Base-by-base conservation (phyloP, 2,797 vertebrate species). In the Schizopygopsis malacanthus region DNA sequence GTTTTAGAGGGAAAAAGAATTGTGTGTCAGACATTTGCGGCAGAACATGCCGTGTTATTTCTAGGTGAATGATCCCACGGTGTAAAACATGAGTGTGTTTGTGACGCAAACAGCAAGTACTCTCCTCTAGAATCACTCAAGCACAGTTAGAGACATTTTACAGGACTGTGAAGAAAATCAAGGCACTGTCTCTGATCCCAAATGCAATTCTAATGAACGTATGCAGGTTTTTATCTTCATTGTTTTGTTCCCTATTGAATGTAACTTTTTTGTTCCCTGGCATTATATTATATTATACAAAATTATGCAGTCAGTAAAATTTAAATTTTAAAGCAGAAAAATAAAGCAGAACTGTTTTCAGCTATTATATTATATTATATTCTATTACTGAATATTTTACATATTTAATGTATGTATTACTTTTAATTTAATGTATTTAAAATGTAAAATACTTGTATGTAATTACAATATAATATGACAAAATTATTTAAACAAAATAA, bases 171-270 rank as follows among this genome's bases (percentile, higher is more conserved):
- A 67, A 63, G 50, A 28, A 73, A 85, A 85, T 79, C 22, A 78
- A 75, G 71, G 72, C 33, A 63, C 41, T 39, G 4, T 76, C 56
- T 79, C 20, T 82, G 33, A 79, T 85, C 41, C 50, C 12, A 54
- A 81, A 86, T 43, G 37, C 18, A 75, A 81, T 47, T 37, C 70
- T 78, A 85, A 84, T 91, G 85, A 80, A 33, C 1, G 13, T 63
- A 25, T 25, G 4, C 2, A 54, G 18, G 76, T 69, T 43, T 76
- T 81, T 45, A 79, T 45, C 1, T 18, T 63, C 50, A 87, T 92
- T 92, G 89, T 92, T 91, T 65, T 33, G 25, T 65, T 65, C 83
- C 9, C 9, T 22, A 90, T 41, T 83, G 45, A 80, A 25, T 80
- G 3, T 16, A 43, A 71, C 5, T 0, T 6, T 12, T 71, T 72